Percentiles rank a stretch among this genome's conserved stretches.
phyloP scores from a whole-genome alignment of 2,888 invertebrate species.

The Andrena bucephala region DNA sequence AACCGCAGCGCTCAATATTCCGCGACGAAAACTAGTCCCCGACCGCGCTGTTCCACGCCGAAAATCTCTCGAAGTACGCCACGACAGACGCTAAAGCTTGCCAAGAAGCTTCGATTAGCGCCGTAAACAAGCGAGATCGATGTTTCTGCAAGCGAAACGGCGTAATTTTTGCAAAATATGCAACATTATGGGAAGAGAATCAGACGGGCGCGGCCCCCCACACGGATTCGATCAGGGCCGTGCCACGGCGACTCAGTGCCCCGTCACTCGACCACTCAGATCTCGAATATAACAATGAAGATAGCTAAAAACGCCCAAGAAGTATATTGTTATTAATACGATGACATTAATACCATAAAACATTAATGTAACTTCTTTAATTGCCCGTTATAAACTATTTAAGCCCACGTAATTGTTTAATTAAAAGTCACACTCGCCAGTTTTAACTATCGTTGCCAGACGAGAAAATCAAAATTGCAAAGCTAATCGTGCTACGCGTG shows the following conservation, averaged over 20 bases:
- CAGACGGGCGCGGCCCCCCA: conserved; percentile 76
- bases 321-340: not conserved
- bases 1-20: conserved; percentile 57
- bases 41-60: conserved; percentile 19
- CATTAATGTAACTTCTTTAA: not conserved
- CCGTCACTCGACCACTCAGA: not conserved
- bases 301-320: not conserved
- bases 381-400: no score
- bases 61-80: conserved; percentile 80
- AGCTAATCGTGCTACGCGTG: not conserved
- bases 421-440: not conserved
- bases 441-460: not conserved
- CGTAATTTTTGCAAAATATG: conserved; percentile 73
- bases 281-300: not conserved
- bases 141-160: conserved; percentile 31
- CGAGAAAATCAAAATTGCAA: no score
- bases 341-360: not conserved
- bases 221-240: conserved; percentile 49
- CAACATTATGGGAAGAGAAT: conserved; percentile 76
- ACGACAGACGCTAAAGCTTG: conserved; percentile 72
- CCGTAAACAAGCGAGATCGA: not conserved
- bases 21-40: conserved; percentile 67
- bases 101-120: conserved; percentile 16
- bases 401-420: no score
- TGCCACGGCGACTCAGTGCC: not conserved